Evolutionary conservation across 1,140 invertebrate species (phyloP).

Genomic region (Lamellibrachia luymesi): DNA sequence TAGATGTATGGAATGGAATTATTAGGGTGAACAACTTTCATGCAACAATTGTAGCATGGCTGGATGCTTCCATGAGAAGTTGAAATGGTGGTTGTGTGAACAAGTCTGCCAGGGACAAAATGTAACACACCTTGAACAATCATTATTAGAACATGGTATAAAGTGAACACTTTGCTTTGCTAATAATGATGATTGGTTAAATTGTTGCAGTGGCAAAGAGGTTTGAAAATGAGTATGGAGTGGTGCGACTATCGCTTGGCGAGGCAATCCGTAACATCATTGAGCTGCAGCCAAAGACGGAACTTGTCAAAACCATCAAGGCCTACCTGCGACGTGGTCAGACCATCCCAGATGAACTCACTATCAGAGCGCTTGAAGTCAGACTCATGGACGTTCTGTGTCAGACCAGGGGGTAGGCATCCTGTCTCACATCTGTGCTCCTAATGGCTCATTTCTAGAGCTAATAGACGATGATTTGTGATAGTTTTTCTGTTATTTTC

Average conservation of each 20-base stretch:
- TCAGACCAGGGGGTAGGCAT: conserved; percentile 51
- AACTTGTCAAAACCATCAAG: conserved; percentile 47
- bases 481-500: too few species aligned
- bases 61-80: too few species aligned
- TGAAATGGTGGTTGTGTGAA: too few species aligned
- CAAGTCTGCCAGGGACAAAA: too few species aligned
- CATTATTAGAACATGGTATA: not conserved
- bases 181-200: not conserved
- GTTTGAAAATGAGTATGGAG: conserved; percentile 54
- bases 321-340: conserved; percentile 45
- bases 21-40: too few species aligned
- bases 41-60: too few species aligned
- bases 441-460: not conserved
- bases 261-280: conserved; percentile 53
- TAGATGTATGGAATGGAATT: too few species aligned
- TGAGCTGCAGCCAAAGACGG: conserved; percentile 45
- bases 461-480: not conserved
- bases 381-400: conserved; percentile 53
- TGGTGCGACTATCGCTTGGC: conserved; percentile 52
- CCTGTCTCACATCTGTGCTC: not conserved
- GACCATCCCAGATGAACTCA: conserved; percentile 53
- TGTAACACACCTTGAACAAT: too few species aligned
- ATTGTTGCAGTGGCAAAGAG: conserved; percentile 50
- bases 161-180: not conserved
- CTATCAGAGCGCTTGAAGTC: conserved; percentile 51